Evolutionary conservation across 2,797 vertebrate genomes (phyloP).

Genomic region (Falco rusticolus): DNA sequence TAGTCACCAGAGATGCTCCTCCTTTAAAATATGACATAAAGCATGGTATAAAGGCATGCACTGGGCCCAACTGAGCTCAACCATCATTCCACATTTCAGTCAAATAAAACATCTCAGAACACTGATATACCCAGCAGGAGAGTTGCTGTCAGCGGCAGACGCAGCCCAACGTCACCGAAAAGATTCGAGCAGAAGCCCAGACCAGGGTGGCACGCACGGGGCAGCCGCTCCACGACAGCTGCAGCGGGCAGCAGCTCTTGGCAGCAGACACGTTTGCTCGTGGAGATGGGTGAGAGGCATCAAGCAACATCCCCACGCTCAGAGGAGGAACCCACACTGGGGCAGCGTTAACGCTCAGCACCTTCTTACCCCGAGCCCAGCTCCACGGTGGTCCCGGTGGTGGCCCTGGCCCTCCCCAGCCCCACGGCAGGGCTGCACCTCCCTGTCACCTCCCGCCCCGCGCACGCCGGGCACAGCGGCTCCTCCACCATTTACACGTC

Average conservation of each 20-base stretch:
- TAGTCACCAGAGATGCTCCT: not conserved
- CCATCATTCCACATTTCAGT: not conserved
- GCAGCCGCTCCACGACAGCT: not conserved
- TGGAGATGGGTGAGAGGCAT: not conserved
- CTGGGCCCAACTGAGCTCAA: not conserved
- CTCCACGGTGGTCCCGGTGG: fast-evolving
- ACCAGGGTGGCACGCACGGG: fast-evolving
- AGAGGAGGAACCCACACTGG: fast-evolving
- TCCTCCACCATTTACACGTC: not conserved
- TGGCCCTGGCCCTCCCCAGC: not conserved
- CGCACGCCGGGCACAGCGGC: not conserved
- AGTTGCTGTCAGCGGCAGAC: not conserved
- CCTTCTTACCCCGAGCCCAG: not conserved
- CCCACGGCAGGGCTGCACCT: not conserved
- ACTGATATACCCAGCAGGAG: not conserved
- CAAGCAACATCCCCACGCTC: too few relatives aligned
- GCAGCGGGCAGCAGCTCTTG: not conserved
- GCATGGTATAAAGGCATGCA: fast-evolving
- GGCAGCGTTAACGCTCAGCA: too few relatives aligned
- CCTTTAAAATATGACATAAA: not conserved
- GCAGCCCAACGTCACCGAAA: fast-evolving
- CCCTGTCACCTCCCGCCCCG: not conserved
- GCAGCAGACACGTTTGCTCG: not conserved
- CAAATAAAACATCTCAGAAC: fast-evolving
- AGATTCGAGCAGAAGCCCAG: fast-evolving